phyloP scores from a whole-genome alignment of 2,797 vertebrate genomes.

The Anguilla marmorata region DNA sequence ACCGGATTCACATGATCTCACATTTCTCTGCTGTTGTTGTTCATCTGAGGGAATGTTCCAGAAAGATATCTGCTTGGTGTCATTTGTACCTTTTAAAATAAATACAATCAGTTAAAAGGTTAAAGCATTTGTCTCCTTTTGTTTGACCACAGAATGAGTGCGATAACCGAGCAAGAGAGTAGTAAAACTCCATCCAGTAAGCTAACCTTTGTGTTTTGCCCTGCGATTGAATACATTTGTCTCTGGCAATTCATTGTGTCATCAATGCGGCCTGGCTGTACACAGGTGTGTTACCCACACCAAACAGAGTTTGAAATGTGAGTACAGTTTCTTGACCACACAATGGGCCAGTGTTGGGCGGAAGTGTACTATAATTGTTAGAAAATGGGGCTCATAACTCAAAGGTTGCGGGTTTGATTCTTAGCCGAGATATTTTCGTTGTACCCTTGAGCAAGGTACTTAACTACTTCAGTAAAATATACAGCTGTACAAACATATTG shows the following conservation, averaged over 20 bases:
- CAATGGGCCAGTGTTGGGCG: not conserved
- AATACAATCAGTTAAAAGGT: slow-evolving; percentile 1
- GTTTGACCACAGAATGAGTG: not conserved
- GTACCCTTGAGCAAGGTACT: not conserved
- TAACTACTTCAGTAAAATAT: not conserved
- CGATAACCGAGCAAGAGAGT: not conserved
- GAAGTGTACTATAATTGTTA: not conserved
- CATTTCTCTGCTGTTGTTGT: slow-evolving; percentile 34
- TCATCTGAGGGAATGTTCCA: slow-evolving; percentile 22
- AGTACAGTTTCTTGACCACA: not conserved
- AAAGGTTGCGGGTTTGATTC: not conserved
- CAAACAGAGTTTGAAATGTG: not conserved
- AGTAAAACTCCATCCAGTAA: not conserved
- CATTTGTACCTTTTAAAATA: slow-evolving; percentile 10
- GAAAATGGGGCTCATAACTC: not conserved
- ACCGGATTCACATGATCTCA: slow-evolving; percentile 35
- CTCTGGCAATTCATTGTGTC: too few relatives aligned
- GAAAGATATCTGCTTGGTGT: slow-evolving; percentile 27
- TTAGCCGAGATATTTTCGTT: not conserved
- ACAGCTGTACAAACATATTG: not conserved
- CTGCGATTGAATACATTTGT: not conserved
- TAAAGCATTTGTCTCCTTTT: not conserved
- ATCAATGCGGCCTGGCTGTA: too few relatives aligned
- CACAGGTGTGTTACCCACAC: not conserved
- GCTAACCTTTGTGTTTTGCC: not conserved